Evolutionary conservation across 2,797 vertebrate genomes (phyloP).

Genomic region (Alectoris magna): DNA sequence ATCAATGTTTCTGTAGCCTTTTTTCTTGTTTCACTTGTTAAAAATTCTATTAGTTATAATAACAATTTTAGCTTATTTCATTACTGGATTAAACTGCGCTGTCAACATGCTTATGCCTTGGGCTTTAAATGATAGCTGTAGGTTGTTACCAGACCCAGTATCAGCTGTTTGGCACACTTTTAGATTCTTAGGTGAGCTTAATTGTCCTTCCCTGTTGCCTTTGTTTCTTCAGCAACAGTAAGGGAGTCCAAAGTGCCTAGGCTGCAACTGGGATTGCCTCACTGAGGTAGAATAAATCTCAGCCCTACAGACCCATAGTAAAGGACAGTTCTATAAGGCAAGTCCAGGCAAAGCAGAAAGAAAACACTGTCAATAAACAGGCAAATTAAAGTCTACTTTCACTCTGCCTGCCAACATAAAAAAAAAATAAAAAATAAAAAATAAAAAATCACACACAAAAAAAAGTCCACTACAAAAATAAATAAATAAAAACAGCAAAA

Average conservation of each 20-base stretch:
- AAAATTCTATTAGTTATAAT: conserved; percentile 1
- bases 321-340: not conserved
- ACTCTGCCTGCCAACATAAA: not conserved
- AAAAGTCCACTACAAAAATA: not conserved
- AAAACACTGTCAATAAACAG: not conserved
- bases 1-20: not conserved
- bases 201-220: not conserved
- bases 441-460: not conserved
- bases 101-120: not conserved
- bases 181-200: not conserved
- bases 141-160: not conserved
- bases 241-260: not conserved
- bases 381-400: not conserved
- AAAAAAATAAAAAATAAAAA: not conserved
- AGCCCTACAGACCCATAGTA: not conserved
- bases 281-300: not conserved
- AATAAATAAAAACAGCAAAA: not conserved
- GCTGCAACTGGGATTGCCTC: not conserved
- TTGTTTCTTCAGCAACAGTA: not conserved
- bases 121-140: conserved; percentile 20
- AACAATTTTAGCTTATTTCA: conserved; percentile 16
- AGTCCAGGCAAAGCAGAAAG: not conserved
- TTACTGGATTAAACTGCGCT: not conserved
- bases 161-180: conserved; percentile 7
- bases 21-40: conserved; percentile 21